Evolutionary conservation across 2,888 invertebrate species (phyloP).

Genomic region (Petrophora chlorosata): DNA sequence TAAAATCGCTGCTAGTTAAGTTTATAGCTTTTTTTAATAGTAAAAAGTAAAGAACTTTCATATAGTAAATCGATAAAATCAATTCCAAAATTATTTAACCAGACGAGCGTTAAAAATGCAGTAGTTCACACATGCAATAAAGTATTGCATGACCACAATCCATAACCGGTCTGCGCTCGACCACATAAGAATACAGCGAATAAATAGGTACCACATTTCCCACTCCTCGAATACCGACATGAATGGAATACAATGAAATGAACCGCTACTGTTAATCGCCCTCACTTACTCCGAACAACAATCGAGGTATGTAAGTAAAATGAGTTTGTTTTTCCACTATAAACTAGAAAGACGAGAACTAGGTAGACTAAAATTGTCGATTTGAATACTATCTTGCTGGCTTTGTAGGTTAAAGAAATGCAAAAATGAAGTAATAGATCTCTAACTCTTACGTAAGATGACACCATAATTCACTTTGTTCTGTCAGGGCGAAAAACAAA

Average conservation of each 20-base stretch:
- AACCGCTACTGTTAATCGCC: conserved; percentile 36
- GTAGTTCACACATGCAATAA: conserved; percentile 22
- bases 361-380: not conserved
- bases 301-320: conserved; percentile 6
- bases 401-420: not conserved
- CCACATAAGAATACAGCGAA: conserved; percentile 33
- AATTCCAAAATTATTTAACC: not conserved
- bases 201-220: conserved; percentile 24
- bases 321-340: conserved; percentile 8
- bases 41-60: not conserved
- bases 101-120: conserved; percentile 10
- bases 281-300: conserved; percentile 20
- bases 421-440: conserved; percentile 20
- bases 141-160: conserved; percentile 61
- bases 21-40: not conserved
- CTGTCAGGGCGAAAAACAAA: conserved; percentile 11
- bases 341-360: conserved; percentile 12
- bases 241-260: conserved; percentile 38
- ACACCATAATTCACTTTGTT: conserved; percentile 34
- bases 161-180: conserved; percentile 55
- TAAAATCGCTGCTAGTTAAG: conserved; percentile 2
- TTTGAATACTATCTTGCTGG: no score
- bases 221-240: conserved; percentile 34
- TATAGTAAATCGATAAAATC: not conserved
- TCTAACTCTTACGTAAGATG: conserved; percentile 24